These are phyloP conservation scores for Gambelia wislizenii DNA, from an alignment of 2,797 vertebrate species.

Conservation along the genomic window DNA sequence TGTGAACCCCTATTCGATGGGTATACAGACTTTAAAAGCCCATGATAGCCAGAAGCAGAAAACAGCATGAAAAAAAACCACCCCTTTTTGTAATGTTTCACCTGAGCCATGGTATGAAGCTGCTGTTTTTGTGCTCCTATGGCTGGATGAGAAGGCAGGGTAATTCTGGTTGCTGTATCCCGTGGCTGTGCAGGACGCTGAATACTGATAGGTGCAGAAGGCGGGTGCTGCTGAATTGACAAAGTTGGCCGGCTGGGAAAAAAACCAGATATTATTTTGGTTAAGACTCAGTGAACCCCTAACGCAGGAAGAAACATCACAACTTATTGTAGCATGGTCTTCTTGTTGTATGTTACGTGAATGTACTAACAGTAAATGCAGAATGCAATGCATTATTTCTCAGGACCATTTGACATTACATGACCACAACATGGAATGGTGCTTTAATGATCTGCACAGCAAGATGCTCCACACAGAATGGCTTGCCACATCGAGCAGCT, in stretches of 20 bases:
- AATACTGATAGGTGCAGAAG: constrained; percentile 90
- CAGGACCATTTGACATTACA: accelerated
- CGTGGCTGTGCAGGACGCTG: constrained; percentile 89
- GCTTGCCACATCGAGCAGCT: neutral
- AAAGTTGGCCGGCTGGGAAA: constrained; percentile 85
- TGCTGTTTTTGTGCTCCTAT: constrained; percentile 91
- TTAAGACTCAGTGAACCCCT: accelerated
- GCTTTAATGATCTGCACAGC: neutral
- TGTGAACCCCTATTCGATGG: neutral
- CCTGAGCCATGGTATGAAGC: constrained; percentile 94
- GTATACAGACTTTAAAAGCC: neutral
- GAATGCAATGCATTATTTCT: neutral
- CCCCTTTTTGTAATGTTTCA: constrained; percentile 56
- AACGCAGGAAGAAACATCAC: neutral
- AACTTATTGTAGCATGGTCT: neutral
- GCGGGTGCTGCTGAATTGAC: constrained; percentile 89
- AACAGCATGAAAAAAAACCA: neutral
- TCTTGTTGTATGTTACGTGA: neutral
- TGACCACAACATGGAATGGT: neutral
- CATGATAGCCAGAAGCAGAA: neutral
- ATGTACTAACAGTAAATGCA: neutral
- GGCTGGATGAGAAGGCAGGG: constrained; percentile 92
- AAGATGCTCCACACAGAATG: neutral
- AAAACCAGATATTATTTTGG: neutral
- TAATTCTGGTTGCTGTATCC: constrained; percentile 90